Percentiles rank a stretch among this genome's conserved stretches.
Evolutionary conservation across 2,888 invertebrate genomes (phyloP).

Genomic region (Rhaphigaster nebulosa): DNA sequence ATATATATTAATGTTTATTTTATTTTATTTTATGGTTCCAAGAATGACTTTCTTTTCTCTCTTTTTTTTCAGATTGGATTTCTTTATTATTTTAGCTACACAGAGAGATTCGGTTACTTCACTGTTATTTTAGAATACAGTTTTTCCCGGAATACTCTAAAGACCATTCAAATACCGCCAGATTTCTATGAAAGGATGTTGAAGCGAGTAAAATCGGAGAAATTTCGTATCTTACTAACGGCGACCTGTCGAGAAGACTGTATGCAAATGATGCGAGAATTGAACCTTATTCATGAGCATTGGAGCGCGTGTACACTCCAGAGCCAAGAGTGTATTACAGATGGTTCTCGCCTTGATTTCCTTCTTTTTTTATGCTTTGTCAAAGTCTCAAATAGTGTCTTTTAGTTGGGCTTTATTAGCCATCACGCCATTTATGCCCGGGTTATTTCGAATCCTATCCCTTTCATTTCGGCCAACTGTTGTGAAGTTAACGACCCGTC

Average conservation of each 20-base stretch:
- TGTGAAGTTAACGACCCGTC: slow-evolving; percentile 14
- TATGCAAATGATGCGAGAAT: neutral
- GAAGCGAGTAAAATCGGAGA: neutral
- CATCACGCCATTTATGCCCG: slow-evolving; percentile 31
- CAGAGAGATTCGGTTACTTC: neutral
- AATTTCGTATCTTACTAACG: neutral
- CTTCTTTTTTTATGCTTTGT: neutral
- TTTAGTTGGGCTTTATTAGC: neutral
- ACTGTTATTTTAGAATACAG: neutral
- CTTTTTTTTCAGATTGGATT: no score
- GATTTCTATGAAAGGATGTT: neutral
- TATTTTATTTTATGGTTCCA: no score
- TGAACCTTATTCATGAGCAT: neutral
- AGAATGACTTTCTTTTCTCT: no score
- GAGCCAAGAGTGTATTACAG: neutral
- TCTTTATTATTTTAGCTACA: no score
- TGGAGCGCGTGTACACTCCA: neutral
- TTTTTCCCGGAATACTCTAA: neutral
- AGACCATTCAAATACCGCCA: neutral
- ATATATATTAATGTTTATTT: no score
- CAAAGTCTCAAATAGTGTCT: slow-evolving; percentile 2
- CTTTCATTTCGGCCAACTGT: slow-evolving; percentile 25
- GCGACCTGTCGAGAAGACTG: neutral
- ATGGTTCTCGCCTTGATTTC: neutral
- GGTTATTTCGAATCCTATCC: neutral